Conservation (phyloP, 2,797 vertebrate genomes). For the Glyptemys insculpta region DNA sequence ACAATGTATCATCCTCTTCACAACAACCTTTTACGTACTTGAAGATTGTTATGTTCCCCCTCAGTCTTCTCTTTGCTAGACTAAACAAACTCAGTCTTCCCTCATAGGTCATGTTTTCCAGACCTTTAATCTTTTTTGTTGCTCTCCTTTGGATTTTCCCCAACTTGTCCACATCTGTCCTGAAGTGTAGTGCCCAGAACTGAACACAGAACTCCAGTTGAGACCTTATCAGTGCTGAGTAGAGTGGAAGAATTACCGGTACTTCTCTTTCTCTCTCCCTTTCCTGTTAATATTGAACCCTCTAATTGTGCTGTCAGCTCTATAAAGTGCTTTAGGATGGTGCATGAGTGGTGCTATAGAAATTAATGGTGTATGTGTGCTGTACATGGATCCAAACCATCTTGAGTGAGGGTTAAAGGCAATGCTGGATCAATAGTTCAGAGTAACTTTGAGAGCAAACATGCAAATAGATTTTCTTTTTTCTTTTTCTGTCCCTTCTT, state of each 20-base stretch:
- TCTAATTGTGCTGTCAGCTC: background rate
- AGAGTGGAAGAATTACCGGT: background rate
- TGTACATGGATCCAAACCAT: background rate
- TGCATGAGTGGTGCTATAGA: background rate
- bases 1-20: background rate
- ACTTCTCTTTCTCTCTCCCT: background rate
- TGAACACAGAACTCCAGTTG: background rate
- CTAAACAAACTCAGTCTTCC: background rate
- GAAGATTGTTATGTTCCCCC: background rate
- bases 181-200: background rate
- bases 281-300: background rate
- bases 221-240: background rate
- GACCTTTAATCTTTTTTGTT: background rate
- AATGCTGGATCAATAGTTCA: constrained; percentile 20
- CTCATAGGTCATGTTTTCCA: background rate
- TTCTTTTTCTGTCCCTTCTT: constrained; percentile 25
- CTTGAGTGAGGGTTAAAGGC: background rate
- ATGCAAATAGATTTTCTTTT: constrained; percentile 28
- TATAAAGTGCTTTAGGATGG: background rate
- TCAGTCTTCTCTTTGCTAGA: background rate
- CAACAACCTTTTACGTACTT: background rate
- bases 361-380: background rate
- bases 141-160: background rate
- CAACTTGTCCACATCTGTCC: background rate
- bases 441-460: constrained; percentile 30